Evolutionary conservation across 2,797 vertebrate genomes (phyloP), one percentile per base, ranked within the genome.

Genomic region (Florisuga fusca): DNA sequence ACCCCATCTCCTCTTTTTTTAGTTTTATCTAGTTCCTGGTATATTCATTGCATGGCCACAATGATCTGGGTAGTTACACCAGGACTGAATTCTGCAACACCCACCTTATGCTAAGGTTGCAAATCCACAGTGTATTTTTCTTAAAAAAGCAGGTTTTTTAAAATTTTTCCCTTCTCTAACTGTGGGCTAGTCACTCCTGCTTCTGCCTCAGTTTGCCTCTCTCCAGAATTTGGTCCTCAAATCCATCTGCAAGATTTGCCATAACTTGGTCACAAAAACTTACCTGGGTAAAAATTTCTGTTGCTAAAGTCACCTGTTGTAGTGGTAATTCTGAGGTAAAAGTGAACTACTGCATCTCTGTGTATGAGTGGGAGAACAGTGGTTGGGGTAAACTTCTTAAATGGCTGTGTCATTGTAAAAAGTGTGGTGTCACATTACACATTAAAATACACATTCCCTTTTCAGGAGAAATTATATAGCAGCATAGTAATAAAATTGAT

Each of bases 401-500:
- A 66, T 71, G 34, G 11, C 48, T 43, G 6, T 58, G 41, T 68
- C 19, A 25, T 41, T 93, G 73, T n/a, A 34, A 81, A 67, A 94
- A 81, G 61, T 15, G 10, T 86, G 21, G 27, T 29, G 21, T 88
- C 25, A 31, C 55, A 66, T 85, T 68, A 51, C 38, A 27, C 38
- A n/a, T 68, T 87, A 57, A 77, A 86, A 92, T 62, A 54, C 27
- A 63, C 23, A 16, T 64, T 90, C 31, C 29, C 12, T 89, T 81
- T 93, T 69, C 63, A 84, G 73, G 45, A 88, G 53, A 73, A 93
- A 66, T 36, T 69, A 46, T 67, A n/a, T 43, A 90, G 66, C 33
- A 68, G 21, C 45, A 31, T 31, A 71, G 36, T 76, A 86, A 71
- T 90, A 89, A 91, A 94, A 93, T 84, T 74, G 29, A 76, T 67